Base-by-base conservation (phyloP, 2,797 vertebrate genomes). In the Heterohyrax brucei region DNA sequence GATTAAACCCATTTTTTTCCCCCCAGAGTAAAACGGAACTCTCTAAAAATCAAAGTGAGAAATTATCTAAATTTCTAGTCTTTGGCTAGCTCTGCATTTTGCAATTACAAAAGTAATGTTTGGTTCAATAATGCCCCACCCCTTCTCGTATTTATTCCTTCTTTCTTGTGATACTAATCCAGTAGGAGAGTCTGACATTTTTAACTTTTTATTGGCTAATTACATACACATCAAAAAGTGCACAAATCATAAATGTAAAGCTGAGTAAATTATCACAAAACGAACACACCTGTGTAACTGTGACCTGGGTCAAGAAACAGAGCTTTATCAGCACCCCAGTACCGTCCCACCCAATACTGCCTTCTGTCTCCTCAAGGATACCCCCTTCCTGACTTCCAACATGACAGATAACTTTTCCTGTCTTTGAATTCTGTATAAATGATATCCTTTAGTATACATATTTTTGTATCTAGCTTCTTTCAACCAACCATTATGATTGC, bases 1-100 rank as follows among this genome's bases (percentile, higher is more conserved):
- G 77, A 93, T 77, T 16, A 94, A 89, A 92, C 81, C 46, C 70
- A 76, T 66, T 87, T 87, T 78, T 30, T 88, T 89, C 93, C 95
- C 95, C 56, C 18, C 33, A 89, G 18, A 70, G 18, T 19, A 91
- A 94, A 89, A 87, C 46, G 30, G 9, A 68, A 46, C 72, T 59
- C 30, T 72, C 75, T 48, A 21, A 72, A 92, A 91, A 77, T 18
- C 56, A 72, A 90, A 87, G 26, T 33, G 28, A 18, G 19, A 88
- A 84, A 7, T 44, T 85, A 83, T 75, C 70, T 95, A 28, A 76
- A 95, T 81, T 92, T 72, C 24, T 66, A 39, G 39, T 39, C 39
- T 84, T 72, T 53, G 70, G 68, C 30, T 75, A 91, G 33, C 10
- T 72, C 64, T 93, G 22, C 62, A 53, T 56, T 94, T 88, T 77